Evolutionary conservation across 2,113 vertebrate species (phyloP).

Genomic region (Climacteris rufus): DNA sequence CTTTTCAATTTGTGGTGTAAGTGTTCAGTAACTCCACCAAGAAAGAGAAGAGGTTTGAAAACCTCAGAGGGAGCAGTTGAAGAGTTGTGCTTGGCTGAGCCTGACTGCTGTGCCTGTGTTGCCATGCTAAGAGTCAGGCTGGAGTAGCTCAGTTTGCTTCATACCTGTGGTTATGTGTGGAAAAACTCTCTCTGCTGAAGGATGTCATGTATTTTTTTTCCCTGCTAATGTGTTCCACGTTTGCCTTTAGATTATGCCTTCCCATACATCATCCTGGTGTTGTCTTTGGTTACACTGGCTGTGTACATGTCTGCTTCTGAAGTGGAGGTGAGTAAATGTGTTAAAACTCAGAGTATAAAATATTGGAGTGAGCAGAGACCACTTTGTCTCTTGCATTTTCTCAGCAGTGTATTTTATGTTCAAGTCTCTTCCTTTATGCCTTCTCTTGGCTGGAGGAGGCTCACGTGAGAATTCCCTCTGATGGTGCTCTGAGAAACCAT

Average conservation of each 20-base stretch:
- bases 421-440: neutral
- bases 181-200: neutral
- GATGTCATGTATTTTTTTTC: neutral
- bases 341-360: neutral
- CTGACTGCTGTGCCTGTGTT: neutral
- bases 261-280: conserved; percentile 92
- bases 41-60: neutral
- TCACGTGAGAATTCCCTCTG: neutral
- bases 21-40: neutral
- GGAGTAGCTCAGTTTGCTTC: neutral
- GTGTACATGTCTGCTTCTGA: conserved; percentile 98
- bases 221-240: neutral
- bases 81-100: neutral
- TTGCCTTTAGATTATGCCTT: conserved; percentile 90
- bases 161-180: neutral
- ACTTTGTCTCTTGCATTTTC: neutral
- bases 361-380: neutral
- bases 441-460: neutral
- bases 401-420: neutral
- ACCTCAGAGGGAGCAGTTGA: neutral
- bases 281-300: conserved; percentile 92
- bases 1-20: neutral
- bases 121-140: neutral
- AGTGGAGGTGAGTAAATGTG: conserved; percentile 84
- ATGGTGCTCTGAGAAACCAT: neutral